Percentiles rank a stretch among this genome's conserved stretches.
phyloP scores from a whole-genome alignment of 2,888 invertebrate genomes.

The Tethea ocularis region DNA sequence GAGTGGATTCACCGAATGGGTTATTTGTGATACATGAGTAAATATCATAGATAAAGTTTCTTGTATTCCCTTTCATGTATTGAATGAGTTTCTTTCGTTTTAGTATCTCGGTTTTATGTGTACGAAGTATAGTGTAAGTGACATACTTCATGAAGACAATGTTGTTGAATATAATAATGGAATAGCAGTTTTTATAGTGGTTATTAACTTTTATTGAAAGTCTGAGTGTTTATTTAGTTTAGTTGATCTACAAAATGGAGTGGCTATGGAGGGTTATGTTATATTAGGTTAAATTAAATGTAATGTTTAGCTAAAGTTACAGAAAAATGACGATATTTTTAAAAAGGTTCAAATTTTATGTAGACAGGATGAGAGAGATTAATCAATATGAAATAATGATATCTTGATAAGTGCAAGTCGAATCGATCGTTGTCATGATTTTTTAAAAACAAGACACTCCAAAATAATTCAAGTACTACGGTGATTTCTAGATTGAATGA shows the following conservation, averaged over 20 bases:
- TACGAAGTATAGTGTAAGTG: constrained; percentile 8
- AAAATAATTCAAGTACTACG: neutral
- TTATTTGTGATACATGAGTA: constrained; percentile 35
- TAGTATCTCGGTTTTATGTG: constrained; percentile 7
- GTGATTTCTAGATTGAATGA: neutral
- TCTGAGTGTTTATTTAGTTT: neutral
- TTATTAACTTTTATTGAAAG: neutral
- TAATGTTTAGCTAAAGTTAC: too few species aligned
- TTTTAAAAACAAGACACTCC: neutral
- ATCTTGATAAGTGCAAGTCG: neutral
- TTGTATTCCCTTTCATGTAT: constrained; percentile 13
- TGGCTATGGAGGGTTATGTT: too few species aligned
- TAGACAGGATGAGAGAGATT: neutral
- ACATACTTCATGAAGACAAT: constrained; percentile 5
- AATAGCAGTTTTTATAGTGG: constrained; percentile 3
- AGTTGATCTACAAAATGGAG: neutral
- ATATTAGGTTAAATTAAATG: too few species aligned
- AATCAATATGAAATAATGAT: neutral
- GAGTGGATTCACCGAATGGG: constrained; percentile 41
- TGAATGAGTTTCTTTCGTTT: constrained; percentile 15
- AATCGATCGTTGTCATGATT: neutral
- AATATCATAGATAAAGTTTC: constrained; percentile 26
- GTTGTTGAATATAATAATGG: constrained; percentile 11
- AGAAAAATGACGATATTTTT: too few species aligned
- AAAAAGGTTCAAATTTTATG: too few species aligned